phyloP scores from a whole-genome alignment of 2,888 invertebrate genomes.

The Choristoneura rosaceana region DNA sequence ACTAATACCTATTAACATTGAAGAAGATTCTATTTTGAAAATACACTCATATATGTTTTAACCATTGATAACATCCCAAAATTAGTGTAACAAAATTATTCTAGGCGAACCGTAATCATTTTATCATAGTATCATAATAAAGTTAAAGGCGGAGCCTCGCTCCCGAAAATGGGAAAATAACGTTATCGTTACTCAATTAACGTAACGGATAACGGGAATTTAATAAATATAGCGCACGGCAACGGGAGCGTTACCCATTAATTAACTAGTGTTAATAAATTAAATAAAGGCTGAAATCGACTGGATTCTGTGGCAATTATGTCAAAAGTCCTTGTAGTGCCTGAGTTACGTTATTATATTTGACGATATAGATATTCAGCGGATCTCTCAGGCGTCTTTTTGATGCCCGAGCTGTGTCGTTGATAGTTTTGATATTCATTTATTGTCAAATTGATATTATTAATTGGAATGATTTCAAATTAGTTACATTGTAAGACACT shows the following conservation, averaged over 20 bases:
- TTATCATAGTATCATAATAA: slow-evolving; percentile 44
- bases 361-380: too few species aligned
- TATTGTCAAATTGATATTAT: too few species aligned
- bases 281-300: background rate
- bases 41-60: too few species aligned
- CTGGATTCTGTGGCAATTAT: background rate
- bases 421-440: too few species aligned
- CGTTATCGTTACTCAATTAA: slow-evolving; percentile 61
- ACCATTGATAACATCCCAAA: background rate
- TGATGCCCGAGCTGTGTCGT: too few species aligned
- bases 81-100: slow-evolving; percentile 16
- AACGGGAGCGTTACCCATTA: slow-evolving; percentile 1
- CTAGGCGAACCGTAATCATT: slow-evolving; percentile 21
- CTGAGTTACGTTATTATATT: background rate
- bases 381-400: too few species aligned
- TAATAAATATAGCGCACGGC: slow-evolving; percentile 51
- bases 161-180: slow-evolving; percentile 38
- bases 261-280: slow-evolving; percentile 21
- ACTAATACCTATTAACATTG: too few species aligned
- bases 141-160: slow-evolving; percentile 41
- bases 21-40: too few species aligned
- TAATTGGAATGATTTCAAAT: too few species aligned
- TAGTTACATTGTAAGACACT: too few species aligned
- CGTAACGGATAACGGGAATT: slow-evolving; percentile 47
- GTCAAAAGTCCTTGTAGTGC: background rate